These are phyloP conservation scores for Phalacrocorax brasilianus DNA, from an alignment of 2,113 vertebrate species.

Conservation along the genomic window DNA sequence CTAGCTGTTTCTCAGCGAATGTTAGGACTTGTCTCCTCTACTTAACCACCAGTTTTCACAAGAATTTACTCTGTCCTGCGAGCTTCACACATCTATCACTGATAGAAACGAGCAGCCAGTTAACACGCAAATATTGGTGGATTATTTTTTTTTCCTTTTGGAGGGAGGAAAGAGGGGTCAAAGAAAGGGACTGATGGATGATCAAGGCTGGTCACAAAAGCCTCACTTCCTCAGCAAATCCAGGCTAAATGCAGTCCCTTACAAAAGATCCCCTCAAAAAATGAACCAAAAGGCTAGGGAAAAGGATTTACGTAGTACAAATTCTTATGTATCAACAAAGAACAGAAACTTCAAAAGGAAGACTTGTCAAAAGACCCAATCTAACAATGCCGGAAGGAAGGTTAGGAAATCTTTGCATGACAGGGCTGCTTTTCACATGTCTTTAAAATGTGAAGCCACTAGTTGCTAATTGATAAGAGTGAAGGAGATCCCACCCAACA, in stretches of 20 bases:
- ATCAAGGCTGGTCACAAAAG: background rate
- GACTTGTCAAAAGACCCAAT: background rate
- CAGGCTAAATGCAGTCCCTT: background rate
- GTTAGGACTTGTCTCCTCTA: background rate
- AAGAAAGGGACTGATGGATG: background rate
- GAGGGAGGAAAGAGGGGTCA: background rate
- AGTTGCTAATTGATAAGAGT: slow-evolving; percentile 33
- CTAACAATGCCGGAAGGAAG: background rate
- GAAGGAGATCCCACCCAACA: slow-evolving; percentile 64
- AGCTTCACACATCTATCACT: background rate
- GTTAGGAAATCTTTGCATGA: background rate
- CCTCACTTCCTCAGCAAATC: background rate
- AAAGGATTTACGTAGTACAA: background rate
- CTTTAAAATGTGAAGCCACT: slow-evolving; percentile 49
- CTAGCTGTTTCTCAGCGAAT: background rate
- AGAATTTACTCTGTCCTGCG: background rate
- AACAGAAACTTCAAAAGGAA: background rate
- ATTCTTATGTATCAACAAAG: background rate
- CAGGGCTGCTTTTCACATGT: slow-evolving; percentile 37
- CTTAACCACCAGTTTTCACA: background rate
- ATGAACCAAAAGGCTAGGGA: fast-evolving
- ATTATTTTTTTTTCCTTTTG: background rate
- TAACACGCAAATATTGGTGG: background rate
- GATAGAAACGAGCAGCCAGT: background rate
- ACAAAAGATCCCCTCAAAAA: background rate